phyloP scores from a whole-genome alignment of 2,888 invertebrate genomes.

The Drosophila birchii region DNA sequence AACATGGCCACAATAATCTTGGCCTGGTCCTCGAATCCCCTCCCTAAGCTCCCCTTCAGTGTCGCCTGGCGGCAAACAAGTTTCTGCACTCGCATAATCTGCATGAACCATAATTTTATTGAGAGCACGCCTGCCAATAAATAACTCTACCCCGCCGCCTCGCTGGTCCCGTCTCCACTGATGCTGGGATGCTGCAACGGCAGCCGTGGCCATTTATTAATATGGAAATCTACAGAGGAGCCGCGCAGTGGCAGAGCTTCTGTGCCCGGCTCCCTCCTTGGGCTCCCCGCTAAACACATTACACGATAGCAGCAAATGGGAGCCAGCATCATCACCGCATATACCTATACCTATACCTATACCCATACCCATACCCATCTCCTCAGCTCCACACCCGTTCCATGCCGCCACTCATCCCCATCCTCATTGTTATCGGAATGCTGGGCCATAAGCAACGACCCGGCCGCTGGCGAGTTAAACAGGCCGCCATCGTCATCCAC shows the following conservation, averaged over 20 bases:
- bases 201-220: conserved; percentile 75
- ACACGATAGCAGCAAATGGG: conserved; percentile 79
- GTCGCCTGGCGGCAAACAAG: conserved; percentile 60
- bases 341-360: conserved; percentile 16
- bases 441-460: conserved; percentile 63
- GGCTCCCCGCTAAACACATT: conserved; percentile 70
- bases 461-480: conserved; percentile 52
- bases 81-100: conserved; percentile 79
- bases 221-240: conserved; percentile 78
- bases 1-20: conserved; percentile 69
- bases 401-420: conserved; percentile 54
- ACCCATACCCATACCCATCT: conserved; percentile 12
- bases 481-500: conserved; percentile 56
- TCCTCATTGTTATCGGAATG: conserved; percentile 75
- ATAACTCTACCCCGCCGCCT: conserved; percentile 56
- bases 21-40: conserved; percentile 4
- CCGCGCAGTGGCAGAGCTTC: conserved; percentile 64
- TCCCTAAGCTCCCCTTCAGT: background rate
- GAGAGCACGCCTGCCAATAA: conserved; percentile 80
- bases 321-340: conserved; percentile 55
- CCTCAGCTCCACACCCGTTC: conserved; percentile 17
- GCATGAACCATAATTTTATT: conserved; percentile 80
- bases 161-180: background rate
- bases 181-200: conserved; percentile 22
- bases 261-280: conserved; percentile 29